Base-by-base conservation (phyloP, 2,888 invertebrate species). In the Zaprionus obscuricornis region DNA sequence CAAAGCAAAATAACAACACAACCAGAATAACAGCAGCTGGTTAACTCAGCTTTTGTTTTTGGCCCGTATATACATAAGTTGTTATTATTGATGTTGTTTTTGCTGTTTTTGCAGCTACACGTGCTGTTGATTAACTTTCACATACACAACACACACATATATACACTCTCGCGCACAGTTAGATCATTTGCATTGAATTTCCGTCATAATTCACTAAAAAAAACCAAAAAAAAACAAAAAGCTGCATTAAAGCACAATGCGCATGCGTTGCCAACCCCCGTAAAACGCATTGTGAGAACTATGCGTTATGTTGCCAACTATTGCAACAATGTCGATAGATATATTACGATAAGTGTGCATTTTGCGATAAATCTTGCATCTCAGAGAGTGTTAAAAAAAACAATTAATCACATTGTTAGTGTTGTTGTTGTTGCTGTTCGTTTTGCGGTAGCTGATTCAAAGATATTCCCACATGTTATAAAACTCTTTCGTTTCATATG, bases 101-200 rank as follows among this genome's bases (percentile, higher is more conserved):
- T 66, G 22, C 42, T 58, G 36, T 40, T 46, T 55, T 55, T 31
- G 5, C 10, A 10, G 55, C 74, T 77, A 82, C 81, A 82, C 81
- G 81, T 81, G 81, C 85, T 85, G 72, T 66, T 85, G 75, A 81
- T 81, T 85, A 67, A 76, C 81, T 79, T 79, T 79, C 68, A 65
- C 84, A 74, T 71, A 79, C 39, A 65, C 50, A 43, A 65, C 3
- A n/a, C n/a, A n/a, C n/a, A n/a, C n/a, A n/a, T 45, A 62, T 7
- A 26, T 40, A 51, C 16, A 24, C 39, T 14, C 24, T 24, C 4
- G n/a, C 39, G 17, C 14, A 54, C 36, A 33, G 54, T 39, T 49
- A 16, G 26, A 45, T 57, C 26, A 74, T 82, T 78, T 64, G 56
- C 64, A 82, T 75, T 60, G 33, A 40, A 67, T 64, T 59, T 56